These are phyloP conservation scores for Pseudomyrmex gracilis DNA, from an alignment of 1,140 invertebrate species.

Conservation along the genomic window DNA sequence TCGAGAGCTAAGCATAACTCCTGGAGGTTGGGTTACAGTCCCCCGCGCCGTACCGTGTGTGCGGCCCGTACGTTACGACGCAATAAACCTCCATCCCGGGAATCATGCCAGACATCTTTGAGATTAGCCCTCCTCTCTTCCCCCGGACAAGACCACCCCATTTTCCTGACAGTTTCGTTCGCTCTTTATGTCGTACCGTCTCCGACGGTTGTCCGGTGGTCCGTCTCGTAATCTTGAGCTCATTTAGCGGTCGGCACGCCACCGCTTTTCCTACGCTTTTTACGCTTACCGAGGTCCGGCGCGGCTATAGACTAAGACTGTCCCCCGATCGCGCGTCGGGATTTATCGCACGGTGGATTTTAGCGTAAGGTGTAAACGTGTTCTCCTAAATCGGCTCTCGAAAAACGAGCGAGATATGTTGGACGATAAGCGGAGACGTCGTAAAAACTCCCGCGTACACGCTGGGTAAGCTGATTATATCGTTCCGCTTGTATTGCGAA, in stretches of 20 bases:
- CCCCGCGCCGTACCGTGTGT: conserved; percentile 13
- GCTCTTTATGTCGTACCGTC: conserved; percentile 27
- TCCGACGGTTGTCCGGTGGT: conserved; percentile 26
- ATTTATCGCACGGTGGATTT: conserved; percentile 35
- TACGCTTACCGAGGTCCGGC: not conserved
- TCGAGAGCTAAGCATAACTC: conserved; percentile 45
- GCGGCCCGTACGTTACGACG: conserved; percentile 73
- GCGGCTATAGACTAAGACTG: not conserved
- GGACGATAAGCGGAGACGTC: not conserved
- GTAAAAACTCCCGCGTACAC: conserved; percentile 13
- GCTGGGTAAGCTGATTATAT: conserved; percentile 29
- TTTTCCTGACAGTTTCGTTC: conserved; percentile 49
- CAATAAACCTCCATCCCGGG: conserved; percentile 78
- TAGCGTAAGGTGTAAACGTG: conserved; percentile 12
- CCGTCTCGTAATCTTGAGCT: conserved; percentile 33
- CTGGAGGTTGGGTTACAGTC: conserved; percentile 42
- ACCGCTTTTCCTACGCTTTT: not conserved
- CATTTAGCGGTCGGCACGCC: conserved; percentile 30
- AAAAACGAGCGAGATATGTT: not conserved
- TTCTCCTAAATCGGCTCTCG: conserved; percentile 22
- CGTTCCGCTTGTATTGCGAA: not conserved
- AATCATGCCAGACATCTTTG: conserved; percentile 79
- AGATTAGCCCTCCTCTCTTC: conserved; percentile 76
- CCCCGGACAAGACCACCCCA: not conserved
- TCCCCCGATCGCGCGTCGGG: not conserved